Evolutionary conservation across 1,140 invertebrate species (phyloP).

Genomic region (Mesaphorura yosii): DNA sequence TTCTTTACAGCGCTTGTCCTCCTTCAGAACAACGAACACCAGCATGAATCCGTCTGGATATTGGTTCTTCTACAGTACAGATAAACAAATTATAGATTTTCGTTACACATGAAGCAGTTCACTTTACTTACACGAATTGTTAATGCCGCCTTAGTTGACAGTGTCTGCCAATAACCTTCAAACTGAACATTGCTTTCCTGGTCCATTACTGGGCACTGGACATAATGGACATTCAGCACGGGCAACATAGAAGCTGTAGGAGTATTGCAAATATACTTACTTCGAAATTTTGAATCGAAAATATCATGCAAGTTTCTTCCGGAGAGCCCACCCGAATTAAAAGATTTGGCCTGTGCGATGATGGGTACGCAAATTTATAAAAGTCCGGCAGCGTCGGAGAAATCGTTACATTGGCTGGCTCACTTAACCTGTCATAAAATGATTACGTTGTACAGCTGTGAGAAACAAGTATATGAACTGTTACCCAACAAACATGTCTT

Average conservation of each 20-base stretch:
- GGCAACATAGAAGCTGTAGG: no score
- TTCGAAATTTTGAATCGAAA: conserved; percentile 18
- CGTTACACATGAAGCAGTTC: not conserved
- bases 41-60: conserved; percentile 40
- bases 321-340: conserved; percentile 3
- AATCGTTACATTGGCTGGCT: conserved; percentile 33
- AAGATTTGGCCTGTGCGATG: conserved; percentile 6
- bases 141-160: conserved; percentile 42
- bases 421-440: not conserved
- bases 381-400: conserved; percentile 43
- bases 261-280: conserved; percentile 7
- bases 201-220: conserved; percentile 44
- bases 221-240: conserved; percentile 5
- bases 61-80: conserved; percentile 37
- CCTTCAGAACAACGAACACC: conserved; percentile 38
- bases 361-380: conserved; percentile 42
- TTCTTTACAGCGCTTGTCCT: conserved; percentile 36
- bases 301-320: conserved; percentile 13
- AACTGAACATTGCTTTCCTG: conserved; percentile 40
- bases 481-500: not conserved
- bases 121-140: conserved; percentile 35
- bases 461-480: no score
- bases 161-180: conserved; percentile 42
- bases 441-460: not conserved
- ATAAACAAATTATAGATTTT: no score